Evolutionary conservation across 2,888 invertebrate species (phyloP).

Genomic region (Nipponacmea schrenckii): DNA sequence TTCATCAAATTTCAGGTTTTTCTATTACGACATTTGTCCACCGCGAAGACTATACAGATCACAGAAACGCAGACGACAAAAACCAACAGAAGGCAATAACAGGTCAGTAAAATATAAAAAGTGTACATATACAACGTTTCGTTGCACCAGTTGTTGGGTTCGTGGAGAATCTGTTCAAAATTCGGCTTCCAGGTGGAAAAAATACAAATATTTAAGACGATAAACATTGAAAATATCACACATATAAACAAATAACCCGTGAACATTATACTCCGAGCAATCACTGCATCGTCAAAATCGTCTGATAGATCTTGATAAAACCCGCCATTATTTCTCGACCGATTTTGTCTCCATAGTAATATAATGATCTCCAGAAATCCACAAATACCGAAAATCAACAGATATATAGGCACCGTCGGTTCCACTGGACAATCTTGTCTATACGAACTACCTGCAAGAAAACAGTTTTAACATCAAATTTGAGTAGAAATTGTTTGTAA

Average conservation of each 20-base stretch:
- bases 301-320: slow-evolving; percentile 72
- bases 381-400: slow-evolving; percentile 83
- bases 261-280: slow-evolving; percentile 51
- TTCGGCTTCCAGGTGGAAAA: neutral
- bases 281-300: slow-evolving; percentile 81
- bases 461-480: neutral
- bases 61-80: neutral
- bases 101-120: neutral
- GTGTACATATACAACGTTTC: slow-evolving; percentile 1
- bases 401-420: slow-evolving; percentile 81
- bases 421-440: slow-evolving; percentile 82
- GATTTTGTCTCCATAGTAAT: slow-evolving; percentile 77
- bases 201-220: neutral
- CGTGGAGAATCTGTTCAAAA: neutral
- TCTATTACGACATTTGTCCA: neutral
- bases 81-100: neutral
- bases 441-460: slow-evolving; percentile 79
- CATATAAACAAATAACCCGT: neutral
- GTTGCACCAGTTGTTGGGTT: neutral
- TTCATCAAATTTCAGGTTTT: too few relatives aligned
- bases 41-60: neutral
- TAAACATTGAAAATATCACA: neutral
- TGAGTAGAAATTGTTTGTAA: too few relatives aligned
- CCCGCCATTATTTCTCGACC: slow-evolving; percentile 71
- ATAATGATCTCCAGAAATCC: slow-evolving; percentile 74